A percentile compares a stretch with the other conserved stretches of the same genome.
Evolutionary conservation across 2,888 invertebrate genomes (phyloP).

Genomic region (Trypoxylon attenuatum): DNA sequence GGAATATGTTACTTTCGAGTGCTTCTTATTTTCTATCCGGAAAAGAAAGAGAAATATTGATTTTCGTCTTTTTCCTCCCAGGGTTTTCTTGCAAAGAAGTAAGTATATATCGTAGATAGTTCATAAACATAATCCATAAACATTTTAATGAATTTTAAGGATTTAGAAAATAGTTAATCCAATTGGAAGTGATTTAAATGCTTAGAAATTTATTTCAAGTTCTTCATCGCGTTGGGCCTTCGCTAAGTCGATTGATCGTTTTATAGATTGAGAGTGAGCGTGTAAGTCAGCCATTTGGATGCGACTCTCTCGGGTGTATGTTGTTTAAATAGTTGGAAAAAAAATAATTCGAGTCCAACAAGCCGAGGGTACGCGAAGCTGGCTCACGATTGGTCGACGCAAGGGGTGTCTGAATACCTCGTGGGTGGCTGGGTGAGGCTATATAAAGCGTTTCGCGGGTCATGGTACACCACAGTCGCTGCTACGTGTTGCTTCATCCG

Average conservation of each 20-base stretch:
- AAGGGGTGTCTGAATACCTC: conserved; percentile 42
- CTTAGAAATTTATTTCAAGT: too few relatives aligned
- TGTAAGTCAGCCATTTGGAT: background rate
- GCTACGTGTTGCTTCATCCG: conserved; percentile 48
- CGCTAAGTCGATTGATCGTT: too few relatives aligned
- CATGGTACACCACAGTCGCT: conserved; percentile 58
- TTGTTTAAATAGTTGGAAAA: conserved; percentile 13
- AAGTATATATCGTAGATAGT: background rate
- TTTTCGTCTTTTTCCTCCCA: background rate
- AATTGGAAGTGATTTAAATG: too few relatives aligned
- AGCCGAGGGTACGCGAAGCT: conserved; percentile 27
- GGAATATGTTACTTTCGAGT: background rate
- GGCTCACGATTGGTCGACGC: conserved; percentile 40
- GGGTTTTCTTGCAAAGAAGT: background rate
- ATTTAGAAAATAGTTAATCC: too few relatives aligned
- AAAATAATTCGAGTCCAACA: conserved; percentile 6
- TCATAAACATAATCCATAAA: too few relatives aligned
- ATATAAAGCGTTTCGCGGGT: conserved; percentile 64
- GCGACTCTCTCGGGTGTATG: background rate
- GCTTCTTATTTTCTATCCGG: background rate
- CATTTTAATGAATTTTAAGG: too few relatives aligned
- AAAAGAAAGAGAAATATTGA: too few relatives aligned
- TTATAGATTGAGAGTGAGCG: background rate
- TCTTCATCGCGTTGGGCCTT: too few relatives aligned
- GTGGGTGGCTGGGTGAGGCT: conserved; percentile 63